Percentiles rank a stretch among this genome's conserved stretches.
phyloP scores from a whole-genome alignment of 1,140 invertebrate species.

The Drosophila teissieri region DNA sequence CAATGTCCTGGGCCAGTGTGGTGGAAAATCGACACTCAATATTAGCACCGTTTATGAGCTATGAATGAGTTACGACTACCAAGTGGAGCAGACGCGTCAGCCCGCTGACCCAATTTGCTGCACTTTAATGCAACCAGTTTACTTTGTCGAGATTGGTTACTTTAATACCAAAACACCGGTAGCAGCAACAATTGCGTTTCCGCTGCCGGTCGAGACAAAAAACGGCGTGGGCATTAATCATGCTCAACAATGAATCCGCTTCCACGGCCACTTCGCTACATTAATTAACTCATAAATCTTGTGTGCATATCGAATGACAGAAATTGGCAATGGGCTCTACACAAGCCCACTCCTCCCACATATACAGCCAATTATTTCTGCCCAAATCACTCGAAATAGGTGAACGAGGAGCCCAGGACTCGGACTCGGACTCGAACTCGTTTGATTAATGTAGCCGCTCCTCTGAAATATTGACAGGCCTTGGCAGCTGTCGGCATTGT shows the following conservation, averaged over 20 bases:
- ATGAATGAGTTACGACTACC: constrained; percentile 66
- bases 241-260: constrained; percentile 58
- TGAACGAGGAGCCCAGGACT: background rate
- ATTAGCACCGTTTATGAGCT: constrained; percentile 78
- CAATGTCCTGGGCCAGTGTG: constrained; percentile 61
- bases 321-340: constrained; percentile 50
- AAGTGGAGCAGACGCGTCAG: constrained; percentile 13
- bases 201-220: constrained; percentile 34
- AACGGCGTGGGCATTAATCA: constrained; percentile 60
- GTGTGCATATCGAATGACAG: constrained; percentile 75
- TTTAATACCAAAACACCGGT: constrained; percentile 41
- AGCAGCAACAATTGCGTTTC: constrained; percentile 23
- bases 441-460: constrained; percentile 73
- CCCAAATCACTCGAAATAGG: constrained; percentile 52
- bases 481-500: constrained; percentile 53
- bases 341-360: constrained; percentile 12
- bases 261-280: constrained; percentile 39
- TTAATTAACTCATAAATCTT: constrained; percentile 82
- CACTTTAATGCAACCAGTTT: constrained; percentile 5
- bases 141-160: constrained; percentile 20
- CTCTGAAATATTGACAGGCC: constrained; percentile 71
- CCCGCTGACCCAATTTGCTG: constrained; percentile 18
- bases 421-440: background rate
- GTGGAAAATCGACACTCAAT: constrained; percentile 80
- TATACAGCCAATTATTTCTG: constrained; percentile 65